A percentile compares a stretch with the other conserved stretches of the same genome.
These are phyloP conservation scores for Littorina saxatilis DNA, from an alignment of 1,140 invertebrate genomes.

Conservation along the genomic window DNA sequence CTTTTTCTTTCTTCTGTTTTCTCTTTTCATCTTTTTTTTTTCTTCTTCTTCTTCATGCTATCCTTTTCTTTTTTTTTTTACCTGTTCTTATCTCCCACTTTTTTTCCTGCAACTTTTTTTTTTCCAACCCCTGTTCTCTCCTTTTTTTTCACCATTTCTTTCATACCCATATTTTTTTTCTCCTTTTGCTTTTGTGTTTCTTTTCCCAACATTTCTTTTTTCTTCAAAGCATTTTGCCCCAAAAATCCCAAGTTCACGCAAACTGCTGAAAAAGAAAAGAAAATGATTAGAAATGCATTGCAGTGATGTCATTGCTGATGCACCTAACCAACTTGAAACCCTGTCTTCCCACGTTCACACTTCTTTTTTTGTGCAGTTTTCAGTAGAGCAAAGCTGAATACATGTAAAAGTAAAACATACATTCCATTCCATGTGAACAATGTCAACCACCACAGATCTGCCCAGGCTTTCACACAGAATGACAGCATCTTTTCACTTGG, in stretches of 20 bases:
- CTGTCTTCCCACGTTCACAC: no score
- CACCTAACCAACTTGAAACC: constrained; percentile 12
- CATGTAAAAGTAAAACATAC: no score
- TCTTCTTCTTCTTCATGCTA: constrained; percentile 4
- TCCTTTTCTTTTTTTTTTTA: constrained; percentile 4
- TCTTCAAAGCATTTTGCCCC: not conserved
- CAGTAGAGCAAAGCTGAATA: no score
- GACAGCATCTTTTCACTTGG: no score
- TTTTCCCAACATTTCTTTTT: not conserved
- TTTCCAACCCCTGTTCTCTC: not conserved
- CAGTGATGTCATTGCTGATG: constrained; percentile 21
- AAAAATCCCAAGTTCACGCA: not conserved
- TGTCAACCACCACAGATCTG: no score
- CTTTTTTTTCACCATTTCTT: constrained; percentile 28
- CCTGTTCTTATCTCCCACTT: constrained; percentile 20
- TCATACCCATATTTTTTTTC: not conserved
- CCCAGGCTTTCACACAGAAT: no score
- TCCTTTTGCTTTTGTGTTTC: not conserved
- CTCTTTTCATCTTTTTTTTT: constrained; percentile 26
- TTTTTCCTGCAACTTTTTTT: constrained; percentile 2
- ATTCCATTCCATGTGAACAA: no score
- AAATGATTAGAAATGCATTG: constrained; percentile 32
- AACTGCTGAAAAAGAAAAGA: constrained; percentile 43
- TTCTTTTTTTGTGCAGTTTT: no score
- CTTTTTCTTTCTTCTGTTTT: not conserved